A percentile compares a stretch with the other conserved stretches of the same genome.
Evolutionary conservation across 2,797 vertebrate genomes (phyloP).

Genomic region (Pangasius larnaudii): DNA sequence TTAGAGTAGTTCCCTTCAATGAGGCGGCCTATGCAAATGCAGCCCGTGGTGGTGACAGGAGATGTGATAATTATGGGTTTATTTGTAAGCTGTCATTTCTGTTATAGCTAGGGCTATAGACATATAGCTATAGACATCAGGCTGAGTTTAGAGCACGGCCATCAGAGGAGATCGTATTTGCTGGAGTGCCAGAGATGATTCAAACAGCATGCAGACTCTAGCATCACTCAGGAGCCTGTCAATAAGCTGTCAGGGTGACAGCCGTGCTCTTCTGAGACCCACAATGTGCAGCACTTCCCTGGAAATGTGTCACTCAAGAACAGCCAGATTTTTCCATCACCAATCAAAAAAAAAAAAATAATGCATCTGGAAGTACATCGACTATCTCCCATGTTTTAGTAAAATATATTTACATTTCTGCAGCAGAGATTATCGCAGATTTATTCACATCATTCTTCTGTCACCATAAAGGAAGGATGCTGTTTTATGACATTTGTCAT

Average conservation of each 20-base stretch:
- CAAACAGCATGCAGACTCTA: slow-evolving; percentile 73
- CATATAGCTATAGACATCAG: slow-evolving; percentile 71
- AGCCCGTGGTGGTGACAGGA: slow-evolving; percentile 75
- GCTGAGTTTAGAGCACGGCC: slow-evolving; percentile 79
- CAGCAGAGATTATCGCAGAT: not conserved
- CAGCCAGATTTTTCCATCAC: slow-evolving; percentile 60
- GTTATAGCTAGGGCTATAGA: slow-evolving; percentile 75
- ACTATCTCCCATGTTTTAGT: slow-evolving; percentile 27
- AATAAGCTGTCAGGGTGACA: slow-evolving; percentile 81
- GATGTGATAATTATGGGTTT: slow-evolving; percentile 86
- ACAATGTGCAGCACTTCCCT: slow-evolving; percentile 66
- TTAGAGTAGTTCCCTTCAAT: slow-evolving; percentile 73
- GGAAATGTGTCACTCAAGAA: slow-evolving; percentile 74
- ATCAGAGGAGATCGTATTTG: slow-evolving; percentile 81
- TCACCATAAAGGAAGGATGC: not conserved
- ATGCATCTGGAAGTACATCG: slow-evolving; percentile 13
- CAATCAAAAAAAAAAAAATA: slow-evolving; percentile 55
- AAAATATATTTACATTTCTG: slow-evolving; percentile 23
- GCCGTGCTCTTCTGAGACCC: slow-evolving; percentile 75
- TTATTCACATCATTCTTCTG: slow-evolving; percentile 7
- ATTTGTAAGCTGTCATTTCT: slow-evolving; percentile 87
- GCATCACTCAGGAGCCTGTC: slow-evolving; percentile 77
- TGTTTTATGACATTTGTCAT: not conserved
- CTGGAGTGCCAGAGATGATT: slow-evolving; percentile 75
- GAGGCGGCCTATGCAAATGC: slow-evolving; percentile 79